Percentiles rank a stretch among this genome's conserved stretches.
Evolutionary conservation across 2,113 vertebrate genomes (phyloP).

Genomic region (Ctenomys sociabilis): DNA sequence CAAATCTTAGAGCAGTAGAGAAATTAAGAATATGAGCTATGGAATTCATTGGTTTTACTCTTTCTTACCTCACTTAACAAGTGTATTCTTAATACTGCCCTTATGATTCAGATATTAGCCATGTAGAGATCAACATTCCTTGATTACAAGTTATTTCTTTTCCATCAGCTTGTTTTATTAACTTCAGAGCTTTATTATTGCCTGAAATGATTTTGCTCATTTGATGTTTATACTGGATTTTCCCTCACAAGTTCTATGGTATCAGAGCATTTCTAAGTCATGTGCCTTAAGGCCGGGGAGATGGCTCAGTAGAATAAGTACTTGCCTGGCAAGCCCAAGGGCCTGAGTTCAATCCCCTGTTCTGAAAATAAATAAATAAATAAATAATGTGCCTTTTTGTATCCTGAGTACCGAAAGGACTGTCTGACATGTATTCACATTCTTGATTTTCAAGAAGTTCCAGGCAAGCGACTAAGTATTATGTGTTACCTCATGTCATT

Average conservation of each 20-base stretch:
- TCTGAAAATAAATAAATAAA: no score
- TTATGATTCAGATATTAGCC: not conserved
- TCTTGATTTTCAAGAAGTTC: not conserved
- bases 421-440: not conserved
- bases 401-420: not conserved
- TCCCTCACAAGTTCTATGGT: not conserved
- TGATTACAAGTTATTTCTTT: not conserved
- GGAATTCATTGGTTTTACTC: not conserved
- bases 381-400: not conserved
- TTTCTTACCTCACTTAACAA: not conserved
- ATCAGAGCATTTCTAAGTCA: not conserved
- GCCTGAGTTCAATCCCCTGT: no score
- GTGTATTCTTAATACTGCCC: not conserved
- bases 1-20: not conserved
- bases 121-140: not conserved
- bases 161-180: not conserved
- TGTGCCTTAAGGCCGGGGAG: no score
- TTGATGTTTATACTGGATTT: not conserved
- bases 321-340: no score
- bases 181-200: not conserved
- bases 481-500: not conserved
- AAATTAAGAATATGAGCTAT: not conserved
- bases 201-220: not conserved
- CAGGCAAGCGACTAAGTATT: not conserved
- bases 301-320: no score